These are phyloP conservation scores for Drosophila orosa DNA, from an alignment of 1,140 invertebrate genomes.

Conservation along the genomic window DNA sequence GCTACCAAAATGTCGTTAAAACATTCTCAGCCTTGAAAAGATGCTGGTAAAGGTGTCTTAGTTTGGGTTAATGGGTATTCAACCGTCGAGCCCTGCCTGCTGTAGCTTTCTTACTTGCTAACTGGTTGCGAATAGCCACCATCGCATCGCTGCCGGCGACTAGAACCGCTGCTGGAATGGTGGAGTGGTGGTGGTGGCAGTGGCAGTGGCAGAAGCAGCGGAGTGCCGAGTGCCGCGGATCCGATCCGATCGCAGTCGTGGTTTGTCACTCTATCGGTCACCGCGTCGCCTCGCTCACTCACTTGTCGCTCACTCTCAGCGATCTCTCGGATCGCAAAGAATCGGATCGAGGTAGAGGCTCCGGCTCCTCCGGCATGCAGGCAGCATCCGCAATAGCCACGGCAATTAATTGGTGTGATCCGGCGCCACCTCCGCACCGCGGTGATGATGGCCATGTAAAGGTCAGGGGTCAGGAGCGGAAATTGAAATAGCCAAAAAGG, in stretches of 20 bases:
- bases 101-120: slow-evolving; percentile 17
- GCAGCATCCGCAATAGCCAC: background rate
- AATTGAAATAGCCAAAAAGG: slow-evolving; percentile 50
- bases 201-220: slow-evolving; percentile 10
- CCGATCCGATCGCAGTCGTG: slow-evolving; percentile 31
- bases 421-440: slow-evolving; percentile 7
- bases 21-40: too few species aligned
- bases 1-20: too few species aligned
- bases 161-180: slow-evolving; percentile 60
- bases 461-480: slow-evolving; percentile 56
- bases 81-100: background rate
- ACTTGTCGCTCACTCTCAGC: slow-evolving; percentile 50
- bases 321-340: background rate
- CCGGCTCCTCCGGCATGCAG: slow-evolving; percentile 14
- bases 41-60: background rate
- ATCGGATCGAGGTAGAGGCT: slow-evolving; percentile 10
- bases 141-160: slow-evolving; percentile 58
- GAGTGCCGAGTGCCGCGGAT: slow-evolving; percentile 3
- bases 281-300: slow-evolving; percentile 47
- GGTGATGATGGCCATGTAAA: slow-evolving; percentile 58
- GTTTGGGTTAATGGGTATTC: background rate
- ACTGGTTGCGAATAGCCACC: slow-evolving; percentile 75
- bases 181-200: slow-evolving; percentile 51
- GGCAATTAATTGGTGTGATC: slow-evolving; percentile 21
- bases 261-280: slow-evolving; percentile 67